Percentiles rank a stretch among this genome's conserved stretches.
Conservation (phyloP, 2,888 invertebrate genomes). For the Gastracanthus pulcherrimus region DNA sequence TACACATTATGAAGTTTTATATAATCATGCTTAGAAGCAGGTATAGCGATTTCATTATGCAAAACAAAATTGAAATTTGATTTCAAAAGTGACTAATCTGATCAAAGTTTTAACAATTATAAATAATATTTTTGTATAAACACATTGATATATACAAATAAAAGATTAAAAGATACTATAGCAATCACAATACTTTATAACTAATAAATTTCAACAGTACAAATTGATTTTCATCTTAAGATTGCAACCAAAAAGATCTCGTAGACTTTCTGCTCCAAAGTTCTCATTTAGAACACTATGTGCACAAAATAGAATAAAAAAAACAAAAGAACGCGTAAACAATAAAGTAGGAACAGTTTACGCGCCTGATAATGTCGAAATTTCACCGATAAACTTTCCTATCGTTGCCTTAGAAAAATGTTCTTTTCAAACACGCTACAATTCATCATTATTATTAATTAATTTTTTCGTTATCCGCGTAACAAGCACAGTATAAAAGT, state of each 20-base stretch:
- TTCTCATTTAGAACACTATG: slow-evolving; percentile 53
- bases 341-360: slow-evolving; percentile 58
- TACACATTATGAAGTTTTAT: slow-evolving; percentile 37
- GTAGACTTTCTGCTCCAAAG: slow-evolving; percentile 9
- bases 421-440: slow-evolving; percentile 26
- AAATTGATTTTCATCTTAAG: slow-evolving; percentile 22
- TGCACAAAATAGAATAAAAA: slow-evolving; percentile 35
- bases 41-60: slow-evolving; percentile 31
- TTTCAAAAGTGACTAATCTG: slow-evolving; percentile 45
- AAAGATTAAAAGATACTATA: slow-evolving; percentile 42
- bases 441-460: slow-evolving; percentile 24
- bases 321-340: slow-evolving; percentile 50
- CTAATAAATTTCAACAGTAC: slow-evolving; percentile 48
- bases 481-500: slow-evolving; percentile 74
- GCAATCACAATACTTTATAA: slow-evolving; percentile 54
- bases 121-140: slow-evolving; percentile 53
- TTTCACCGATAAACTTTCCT: slow-evolving; percentile 53
- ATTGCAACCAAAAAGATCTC: slow-evolving; percentile 44
- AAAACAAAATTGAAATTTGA: slow-evolving; percentile 55
- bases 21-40: slow-evolving; percentile 49
- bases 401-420: slow-evolving; percentile 45
- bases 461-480: slow-evolving; percentile 46
- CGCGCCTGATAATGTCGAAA: slow-evolving; percentile 47
- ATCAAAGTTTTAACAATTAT: slow-evolving; percentile 44
- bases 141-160: slow-evolving; percentile 55